These are phyloP conservation scores for Anolis sagrei DNA, from an alignment of 2,113 vertebrate species.

Conservation along the genomic window DNA sequence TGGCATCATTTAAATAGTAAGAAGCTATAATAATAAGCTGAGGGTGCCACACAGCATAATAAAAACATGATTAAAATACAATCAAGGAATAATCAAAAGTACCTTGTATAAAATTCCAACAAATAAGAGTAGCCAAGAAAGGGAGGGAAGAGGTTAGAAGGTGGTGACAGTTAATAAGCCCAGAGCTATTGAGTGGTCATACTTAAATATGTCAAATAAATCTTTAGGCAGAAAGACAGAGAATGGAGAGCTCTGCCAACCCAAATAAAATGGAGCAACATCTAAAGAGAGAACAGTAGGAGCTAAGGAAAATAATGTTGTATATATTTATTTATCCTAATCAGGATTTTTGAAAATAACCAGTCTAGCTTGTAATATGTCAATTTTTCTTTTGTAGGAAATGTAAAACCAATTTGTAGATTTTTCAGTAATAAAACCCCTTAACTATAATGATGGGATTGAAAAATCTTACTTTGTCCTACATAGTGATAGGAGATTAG, in stretches of 20 bases:
- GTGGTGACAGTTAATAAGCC: slow-evolving; percentile 16
- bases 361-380: neutral
- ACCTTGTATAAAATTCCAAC: slow-evolving; percentile 45
- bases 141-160: slow-evolving; percentile 12
- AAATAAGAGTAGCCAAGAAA: slow-evolving; percentile 51
- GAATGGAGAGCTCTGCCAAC: neutral
- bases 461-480: neutral
- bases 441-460: accelerated
- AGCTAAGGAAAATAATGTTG: neutral
- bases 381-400: neutral
- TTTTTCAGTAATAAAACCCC: neutral
- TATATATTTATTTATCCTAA: slow-evolving; percentile 16
- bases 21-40: slow-evolving; percentile 49
- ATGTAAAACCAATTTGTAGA: neutral
- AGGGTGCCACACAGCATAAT: slow-evolving; percentile 55
- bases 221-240: neutral
- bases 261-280: slow-evolving; percentile 7
- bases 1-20: slow-evolving; percentile 55
- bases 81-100: slow-evolving; percentile 56
- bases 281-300: slow-evolving; percentile 13
- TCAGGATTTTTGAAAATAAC: neutral
- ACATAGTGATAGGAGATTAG: neutral
- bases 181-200: slow-evolving; percentile 5
- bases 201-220: slow-evolving; percentile 33
- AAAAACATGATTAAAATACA: slow-evolving; percentile 64